Evolutionary conservation across 2,797 vertebrate genomes (phyloP), one percentile per base, ranked within the genome.

Genomic region (Huso huso): DNA sequence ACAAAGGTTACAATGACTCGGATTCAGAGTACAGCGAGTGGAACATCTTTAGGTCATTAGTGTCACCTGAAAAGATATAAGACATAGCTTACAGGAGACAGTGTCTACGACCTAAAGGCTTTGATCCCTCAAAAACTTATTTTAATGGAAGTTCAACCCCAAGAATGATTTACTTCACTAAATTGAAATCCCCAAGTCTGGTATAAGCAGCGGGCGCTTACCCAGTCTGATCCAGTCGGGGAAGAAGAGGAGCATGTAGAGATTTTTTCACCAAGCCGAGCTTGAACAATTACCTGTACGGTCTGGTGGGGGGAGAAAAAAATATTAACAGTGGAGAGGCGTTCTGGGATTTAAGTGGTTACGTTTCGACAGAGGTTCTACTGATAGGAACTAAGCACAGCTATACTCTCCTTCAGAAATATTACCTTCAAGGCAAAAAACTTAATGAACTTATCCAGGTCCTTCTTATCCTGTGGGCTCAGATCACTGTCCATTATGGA

Each of bases 371-470:
- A 55, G 53, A 7, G 9, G n/a, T 6, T 55, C 53, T n/a, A 10
- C 1, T 55, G 7, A 55, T 4, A 4, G n/a, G 7, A 37, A 37
- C 5, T 37, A 5, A 4, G 37, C 37, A 37, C 37, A 37, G 4
- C 3, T 37, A 4, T 37, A 37, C 37, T 37, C 37, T 37, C 8
- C 7, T 8, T 68, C 68, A 37, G 37, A 37, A 62, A 18, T 69
- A 64, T 71, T 77, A 98, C 97, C 94, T 99, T 99, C 73, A 99
- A 84, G 68, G 96, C 95, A 86, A 99, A 99, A 85, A 99, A 99
- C 81, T 98, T 99, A 70, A 99, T 96, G 81, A 99, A 99, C 81
- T 99, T 99, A 89, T 99, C 97, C 90, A 99, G 84, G 86, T 99
- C 97, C 85, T 97, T 99, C 79, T 92, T 95, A 89, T 99, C 96